These are phyloP conservation scores for Panagrolaimus sp. DNA, from an alignment of 1,140 invertebrate genomes.

Conservation along the genomic window DNA sequence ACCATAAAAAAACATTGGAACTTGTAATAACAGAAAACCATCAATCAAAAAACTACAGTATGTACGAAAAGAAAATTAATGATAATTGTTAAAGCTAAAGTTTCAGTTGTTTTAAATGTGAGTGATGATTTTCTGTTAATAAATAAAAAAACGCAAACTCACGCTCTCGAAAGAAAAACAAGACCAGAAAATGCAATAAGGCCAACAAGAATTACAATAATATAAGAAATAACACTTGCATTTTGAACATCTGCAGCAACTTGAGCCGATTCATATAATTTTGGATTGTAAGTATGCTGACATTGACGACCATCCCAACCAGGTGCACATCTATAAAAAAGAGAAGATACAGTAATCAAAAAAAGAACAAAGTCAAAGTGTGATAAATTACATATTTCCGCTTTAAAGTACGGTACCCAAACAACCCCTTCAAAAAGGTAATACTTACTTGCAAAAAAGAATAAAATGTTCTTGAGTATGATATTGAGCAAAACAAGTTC, in stretches of 20 bases:
- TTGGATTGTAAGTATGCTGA: neutral
- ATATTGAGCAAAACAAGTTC: slow-evolving; percentile 10
- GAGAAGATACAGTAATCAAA: neutral
- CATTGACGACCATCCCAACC: slow-evolving; percentile 7
- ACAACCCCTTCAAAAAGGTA: too few species aligned
- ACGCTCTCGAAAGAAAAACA: slow-evolving; percentile 1
- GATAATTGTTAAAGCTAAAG: neutral
- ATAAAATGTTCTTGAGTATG: neutral
- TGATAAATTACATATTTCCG: too few species aligned
- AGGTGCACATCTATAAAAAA: neutral
- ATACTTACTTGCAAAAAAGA: neutral
- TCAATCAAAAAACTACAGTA: neutral
- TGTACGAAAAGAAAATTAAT: neutral
- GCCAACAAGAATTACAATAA: neutral
- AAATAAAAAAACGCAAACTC: neutral
- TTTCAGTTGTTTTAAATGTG: neutral
- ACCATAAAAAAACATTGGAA: neutral
- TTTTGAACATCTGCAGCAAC: neutral
- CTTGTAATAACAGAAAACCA: neutral
- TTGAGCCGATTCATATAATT: slow-evolving; percentile 3
- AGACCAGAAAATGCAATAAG: neutral
- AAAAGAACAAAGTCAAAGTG: too few species aligned
- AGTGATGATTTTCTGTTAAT: neutral
- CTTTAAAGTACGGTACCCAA: too few species aligned
- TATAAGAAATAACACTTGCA: neutral